These are phyloP conservation scores for Xanthorhoe designata DNA, from an alignment of 2,888 invertebrate genomes.

Conservation along the genomic window DNA sequence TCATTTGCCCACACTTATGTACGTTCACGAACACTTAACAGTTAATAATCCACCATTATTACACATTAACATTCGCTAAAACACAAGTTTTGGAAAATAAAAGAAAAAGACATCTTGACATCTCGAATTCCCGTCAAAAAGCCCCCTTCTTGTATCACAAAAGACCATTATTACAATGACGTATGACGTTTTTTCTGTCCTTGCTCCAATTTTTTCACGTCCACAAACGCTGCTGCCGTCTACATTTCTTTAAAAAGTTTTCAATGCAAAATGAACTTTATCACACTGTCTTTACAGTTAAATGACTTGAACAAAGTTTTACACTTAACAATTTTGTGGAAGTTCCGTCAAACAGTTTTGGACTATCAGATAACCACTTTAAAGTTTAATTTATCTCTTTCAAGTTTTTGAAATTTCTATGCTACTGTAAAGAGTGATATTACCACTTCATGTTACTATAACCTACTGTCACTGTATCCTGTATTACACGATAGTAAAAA, in stretches of 20 bases:
- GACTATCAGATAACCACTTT: background rate
- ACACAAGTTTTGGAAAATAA: too few species aligned
- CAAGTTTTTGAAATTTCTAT: background rate
- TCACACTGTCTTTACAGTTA: background rate
- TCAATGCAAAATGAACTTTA: conserved; percentile 10
- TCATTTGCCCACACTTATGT: too few species aligned
- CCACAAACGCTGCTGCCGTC: conserved; percentile 29
- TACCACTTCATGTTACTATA: background rate
- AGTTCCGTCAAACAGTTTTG: background rate
- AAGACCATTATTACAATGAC: conserved; percentile 27
- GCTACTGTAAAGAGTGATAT: too few species aligned
- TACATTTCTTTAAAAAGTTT: background rate
- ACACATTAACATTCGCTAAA: too few species aligned
- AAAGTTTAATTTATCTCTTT: background rate
- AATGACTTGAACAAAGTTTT: background rate
- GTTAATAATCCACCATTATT: too few species aligned
- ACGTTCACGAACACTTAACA: too few species aligned
- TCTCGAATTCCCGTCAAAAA: too few species aligned
- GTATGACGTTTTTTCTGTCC: conserved; percentile 28
- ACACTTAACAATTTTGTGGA: background rate
- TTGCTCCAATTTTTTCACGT: conserved; percentile 40
- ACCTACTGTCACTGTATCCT: conserved; percentile 37
- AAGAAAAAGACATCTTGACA: too few species aligned
- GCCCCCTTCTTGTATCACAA: conserved; percentile 12
- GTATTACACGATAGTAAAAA: conserved; percentile 31